Conservation (phyloP, 2,888 invertebrate species). For the Emmelina monodactyla region DNA sequence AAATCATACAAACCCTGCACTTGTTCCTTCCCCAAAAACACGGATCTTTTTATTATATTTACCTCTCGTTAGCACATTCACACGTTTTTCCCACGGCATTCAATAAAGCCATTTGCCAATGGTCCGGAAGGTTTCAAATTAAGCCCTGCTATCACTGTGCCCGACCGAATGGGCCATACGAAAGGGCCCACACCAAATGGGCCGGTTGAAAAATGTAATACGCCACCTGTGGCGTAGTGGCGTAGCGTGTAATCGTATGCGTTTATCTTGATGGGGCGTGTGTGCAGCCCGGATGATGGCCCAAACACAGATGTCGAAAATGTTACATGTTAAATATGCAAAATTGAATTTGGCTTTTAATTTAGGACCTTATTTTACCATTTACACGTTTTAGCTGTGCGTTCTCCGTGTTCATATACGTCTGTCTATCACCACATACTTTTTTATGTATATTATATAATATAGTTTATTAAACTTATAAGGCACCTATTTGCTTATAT, state of each 20-base stretch:
- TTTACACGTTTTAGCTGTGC: too few species aligned
- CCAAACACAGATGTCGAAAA: too few species aligned
- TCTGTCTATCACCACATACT: too few species aligned
- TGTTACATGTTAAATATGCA: too few species aligned
- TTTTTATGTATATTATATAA: too few species aligned
- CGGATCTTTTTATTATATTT: too few species aligned
- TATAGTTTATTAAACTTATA: too few species aligned
- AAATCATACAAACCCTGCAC: constrained; percentile 20
- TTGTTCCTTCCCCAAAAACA: background rate
- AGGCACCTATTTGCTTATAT: too few species aligned
- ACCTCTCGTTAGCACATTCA: too few species aligned
- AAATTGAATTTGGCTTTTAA: too few species aligned
- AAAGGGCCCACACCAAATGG: constrained; percentile 41
- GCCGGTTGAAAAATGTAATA: constrained; percentile 63
- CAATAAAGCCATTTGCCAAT: constrained; percentile 37
- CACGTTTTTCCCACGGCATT: constrained; percentile 37
- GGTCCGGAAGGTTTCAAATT: constrained; percentile 43
- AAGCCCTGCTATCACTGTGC: constrained; percentile 37
- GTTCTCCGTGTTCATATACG: too few species aligned
- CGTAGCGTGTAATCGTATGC: constrained; percentile 52
- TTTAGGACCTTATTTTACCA: too few species aligned
- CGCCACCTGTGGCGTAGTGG: constrained; percentile 57
- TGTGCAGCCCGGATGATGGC: constrained; percentile 40
- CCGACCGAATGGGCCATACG: constrained; percentile 33
- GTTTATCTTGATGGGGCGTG: constrained; percentile 51